Evolutionary conservation across 1,140 invertebrate species (phyloP).

Genomic region (Vollenhovia emeryi): DNA sequence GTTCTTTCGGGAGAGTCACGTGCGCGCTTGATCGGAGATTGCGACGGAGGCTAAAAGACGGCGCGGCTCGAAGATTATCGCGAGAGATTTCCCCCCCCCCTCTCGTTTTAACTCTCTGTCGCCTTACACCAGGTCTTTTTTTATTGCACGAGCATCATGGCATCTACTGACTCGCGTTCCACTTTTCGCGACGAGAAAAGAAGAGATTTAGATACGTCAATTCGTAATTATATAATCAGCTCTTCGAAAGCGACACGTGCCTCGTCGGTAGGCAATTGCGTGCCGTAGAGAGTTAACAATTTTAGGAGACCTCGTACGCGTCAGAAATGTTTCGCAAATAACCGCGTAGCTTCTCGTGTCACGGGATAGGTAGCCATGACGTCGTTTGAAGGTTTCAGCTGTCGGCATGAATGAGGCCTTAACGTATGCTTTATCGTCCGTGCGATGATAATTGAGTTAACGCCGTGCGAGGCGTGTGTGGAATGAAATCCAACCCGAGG

Average conservation of each 20-base stretch:
- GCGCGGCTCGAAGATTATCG: not conserved
- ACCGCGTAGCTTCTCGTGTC: not conserved
- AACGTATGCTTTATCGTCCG: slow-evolving; percentile 72
- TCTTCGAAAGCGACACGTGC: not conserved
- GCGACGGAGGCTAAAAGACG: not conserved
- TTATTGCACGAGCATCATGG: not conserved
- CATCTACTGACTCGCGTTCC: not conserved
- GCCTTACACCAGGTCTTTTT: not conserved
- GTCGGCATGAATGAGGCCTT: slow-evolving; percentile 73
- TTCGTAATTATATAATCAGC: not conserved
- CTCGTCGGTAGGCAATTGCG: not conserved
- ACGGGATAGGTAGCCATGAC: slow-evolving; percentile 41
- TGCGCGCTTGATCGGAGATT: not conserved
- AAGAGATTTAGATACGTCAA: not conserved
- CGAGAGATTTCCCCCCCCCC: not conserved
- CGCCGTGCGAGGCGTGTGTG: slow-evolving; percentile 57
- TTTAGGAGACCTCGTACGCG: not conserved
- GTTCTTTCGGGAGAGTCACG: not conserved
- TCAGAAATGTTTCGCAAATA: not conserved
- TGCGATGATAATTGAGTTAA: slow-evolving; percentile 75
- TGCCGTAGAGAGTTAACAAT: not conserved
- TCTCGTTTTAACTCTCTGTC: not conserved
- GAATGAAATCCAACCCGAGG: slow-evolving; percentile 64
- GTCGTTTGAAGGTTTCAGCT: slow-evolving; percentile 71
- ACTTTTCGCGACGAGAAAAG: not conserved